Base-by-base conservation (phyloP, 2,888 invertebrate species). In the Folsomia candida region DNA sequence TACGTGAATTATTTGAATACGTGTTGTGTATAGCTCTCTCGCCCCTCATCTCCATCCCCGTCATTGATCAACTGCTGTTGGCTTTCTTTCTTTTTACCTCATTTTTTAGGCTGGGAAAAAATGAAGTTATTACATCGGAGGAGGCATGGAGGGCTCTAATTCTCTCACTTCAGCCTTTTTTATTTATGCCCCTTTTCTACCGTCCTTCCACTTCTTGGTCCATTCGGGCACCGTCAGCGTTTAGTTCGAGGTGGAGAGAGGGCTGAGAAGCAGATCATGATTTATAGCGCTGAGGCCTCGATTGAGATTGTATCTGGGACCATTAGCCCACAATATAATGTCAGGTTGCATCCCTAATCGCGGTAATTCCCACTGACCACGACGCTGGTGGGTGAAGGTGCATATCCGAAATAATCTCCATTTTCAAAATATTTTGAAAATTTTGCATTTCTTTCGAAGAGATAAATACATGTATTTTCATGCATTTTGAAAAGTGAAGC, bases 241-340 rank as follows among this genome's bases (percentile, higher is more conserved):
- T 29, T 67, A 62, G 51, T 29, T 1, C 18, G 20, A 51, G 61
- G 65, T 62, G 65, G 29, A 59, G 66, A 59, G 58, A 57, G 58
- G 51, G 68, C 59, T 64, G 28, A 25, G 62, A 69, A 73, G 68
- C 64, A 51, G 67, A 68, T 70, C 68, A 75, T 78, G 76, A 78
- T 78, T 78, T 78, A 78, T 76, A 76, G 71, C 68, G 69, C 9
- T n/a, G 64, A 76, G 72, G 76, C 67, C 72, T 74, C 73, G 76
- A 77, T 77, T 77, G 71, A 77, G 78, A 78, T 78, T 67, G 72
- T 78, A 78, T 78, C 78, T 69, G 25, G 61, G 29, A 69, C 73
- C 73, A 76, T 73, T 76, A 76, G 73, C 63, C 65, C 70, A 71
- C 60, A 70, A 72, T 64, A 2, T 68, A 75, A 76, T 73, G 63